Evolutionary conservation across 64 coral and sea anemone species (phyloP).

Genomic region (Cladopsammia gracilis): DNA sequence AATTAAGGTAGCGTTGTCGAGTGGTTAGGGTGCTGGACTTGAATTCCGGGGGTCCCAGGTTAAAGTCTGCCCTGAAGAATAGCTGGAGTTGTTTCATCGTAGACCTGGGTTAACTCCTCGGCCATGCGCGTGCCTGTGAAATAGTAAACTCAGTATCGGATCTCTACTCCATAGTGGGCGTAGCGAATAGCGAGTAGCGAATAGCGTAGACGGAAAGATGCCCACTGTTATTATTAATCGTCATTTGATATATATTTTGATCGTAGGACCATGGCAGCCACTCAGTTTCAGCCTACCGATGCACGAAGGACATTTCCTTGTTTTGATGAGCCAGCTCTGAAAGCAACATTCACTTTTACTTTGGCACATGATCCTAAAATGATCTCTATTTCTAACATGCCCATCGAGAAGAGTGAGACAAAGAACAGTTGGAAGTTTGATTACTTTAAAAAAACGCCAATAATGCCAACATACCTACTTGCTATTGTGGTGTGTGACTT

Average conservation of each 20-base stretch:
- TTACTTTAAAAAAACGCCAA: constrained; percentile 13
- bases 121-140: no score
- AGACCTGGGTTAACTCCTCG: no score
- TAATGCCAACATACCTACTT: constrained; percentile 55
- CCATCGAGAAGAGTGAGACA: constrained; percentile 24
- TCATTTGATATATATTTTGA: background rate
- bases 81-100: no score
- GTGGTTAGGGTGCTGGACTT: no score
- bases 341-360: constrained; percentile 54
- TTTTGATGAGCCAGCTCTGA: constrained; percentile 51
- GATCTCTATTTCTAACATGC: constrained; percentile 56
- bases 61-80: no score
- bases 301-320: constrained; percentile 59
- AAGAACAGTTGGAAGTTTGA: constrained; percentile 1
- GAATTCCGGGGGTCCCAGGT: no score
- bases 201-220: no score
- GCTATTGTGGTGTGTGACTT: constrained; percentile 65
- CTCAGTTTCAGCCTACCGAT: constrained; percentile 30
- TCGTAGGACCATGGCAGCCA: constrained; percentile 22
- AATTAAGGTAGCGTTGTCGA: no score
- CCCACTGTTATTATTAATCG: no score
- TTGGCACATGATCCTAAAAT: constrained; percentile 24
- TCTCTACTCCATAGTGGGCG: no score
- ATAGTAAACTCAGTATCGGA: no score
- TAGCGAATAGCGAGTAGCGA: no score